Conservation (phyloP, 30 jellyfish, hydroid and myxozoan species). For the Hydractinia echinata region DNA sequence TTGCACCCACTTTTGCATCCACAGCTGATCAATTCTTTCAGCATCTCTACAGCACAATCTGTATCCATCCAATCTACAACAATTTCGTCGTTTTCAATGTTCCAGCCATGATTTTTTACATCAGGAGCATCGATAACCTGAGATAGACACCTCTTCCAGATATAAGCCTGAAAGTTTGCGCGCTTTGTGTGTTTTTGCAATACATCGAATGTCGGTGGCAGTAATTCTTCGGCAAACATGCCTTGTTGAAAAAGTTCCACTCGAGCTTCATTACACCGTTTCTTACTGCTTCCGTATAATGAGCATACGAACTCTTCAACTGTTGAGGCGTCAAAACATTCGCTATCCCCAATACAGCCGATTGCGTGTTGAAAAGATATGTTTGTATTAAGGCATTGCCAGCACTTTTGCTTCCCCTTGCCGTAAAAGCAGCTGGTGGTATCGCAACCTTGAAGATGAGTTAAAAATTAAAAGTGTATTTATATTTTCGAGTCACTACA, state of each 20-base stretch:
- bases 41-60: slow-evolving; percentile 3
- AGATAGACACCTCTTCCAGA: slow-evolving; percentile 40
- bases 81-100: slow-evolving; percentile 22
- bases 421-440: slow-evolving; percentile 8
- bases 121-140: slow-evolving; percentile 44
- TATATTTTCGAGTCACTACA: background rate
- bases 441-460: background rate
- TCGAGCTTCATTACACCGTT: slow-evolving; percentile 6
- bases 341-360: slow-evolving; percentile 1
- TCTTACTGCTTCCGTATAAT: background rate
- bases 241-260: background rate
- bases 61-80: slow-evolving; percentile 47
- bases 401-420: background rate
- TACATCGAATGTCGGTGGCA: no score
- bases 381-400: no score
- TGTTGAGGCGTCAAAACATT: background rate
- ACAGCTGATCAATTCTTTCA: background rate
- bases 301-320: slow-evolving; percentile 5
- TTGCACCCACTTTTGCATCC: slow-evolving; percentile 51
- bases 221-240: background rate
- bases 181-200: background rate
- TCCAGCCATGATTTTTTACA: slow-evolving; percentile 49
- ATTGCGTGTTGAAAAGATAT: background rate
- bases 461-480: background rate
- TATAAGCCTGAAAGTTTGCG: slow-evolving; percentile 46